Conservation (phyloP, 2,113 vertebrate genomes). For the Nothoprocta perdicaria region DNA sequence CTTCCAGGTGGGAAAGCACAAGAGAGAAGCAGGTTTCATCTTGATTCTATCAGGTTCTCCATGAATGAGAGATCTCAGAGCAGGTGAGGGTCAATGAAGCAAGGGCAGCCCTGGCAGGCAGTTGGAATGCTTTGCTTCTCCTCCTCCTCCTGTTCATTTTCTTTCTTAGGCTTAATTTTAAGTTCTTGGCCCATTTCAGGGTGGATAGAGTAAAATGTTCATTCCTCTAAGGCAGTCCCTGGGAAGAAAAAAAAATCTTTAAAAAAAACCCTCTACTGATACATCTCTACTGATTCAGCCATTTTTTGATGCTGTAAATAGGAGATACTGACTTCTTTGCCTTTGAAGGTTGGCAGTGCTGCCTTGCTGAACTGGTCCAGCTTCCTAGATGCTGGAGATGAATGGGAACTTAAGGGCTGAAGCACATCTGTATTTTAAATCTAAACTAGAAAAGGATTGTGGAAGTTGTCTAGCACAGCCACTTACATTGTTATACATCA, state of each 20-base stretch:
- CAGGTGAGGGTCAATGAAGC: background rate
- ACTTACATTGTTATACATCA: background rate
- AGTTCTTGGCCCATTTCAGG: background rate
- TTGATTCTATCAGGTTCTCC: background rate
- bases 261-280: background rate
- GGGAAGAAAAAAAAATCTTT: background rate
- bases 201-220: background rate
- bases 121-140: too few species aligned
- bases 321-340: background rate
- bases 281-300: background rate
- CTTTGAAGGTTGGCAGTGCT: background rate
- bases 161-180: background rate
- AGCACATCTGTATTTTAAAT: background rate
- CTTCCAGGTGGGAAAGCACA: background rate
- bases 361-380: background rate
- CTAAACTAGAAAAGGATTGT: background rate
- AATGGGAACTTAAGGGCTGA: background rate
- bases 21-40: background rate
- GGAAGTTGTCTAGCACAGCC: background rate
- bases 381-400: background rate
- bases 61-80: background rate
- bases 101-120: background rate
- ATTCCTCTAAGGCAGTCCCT: background rate
- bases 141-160: background rate
- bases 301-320: background rate